These are phyloP conservation scores for Batillaria attramentaria DNA, from an alignment of 1,140 invertebrate species.

Conservation along the genomic window DNA sequence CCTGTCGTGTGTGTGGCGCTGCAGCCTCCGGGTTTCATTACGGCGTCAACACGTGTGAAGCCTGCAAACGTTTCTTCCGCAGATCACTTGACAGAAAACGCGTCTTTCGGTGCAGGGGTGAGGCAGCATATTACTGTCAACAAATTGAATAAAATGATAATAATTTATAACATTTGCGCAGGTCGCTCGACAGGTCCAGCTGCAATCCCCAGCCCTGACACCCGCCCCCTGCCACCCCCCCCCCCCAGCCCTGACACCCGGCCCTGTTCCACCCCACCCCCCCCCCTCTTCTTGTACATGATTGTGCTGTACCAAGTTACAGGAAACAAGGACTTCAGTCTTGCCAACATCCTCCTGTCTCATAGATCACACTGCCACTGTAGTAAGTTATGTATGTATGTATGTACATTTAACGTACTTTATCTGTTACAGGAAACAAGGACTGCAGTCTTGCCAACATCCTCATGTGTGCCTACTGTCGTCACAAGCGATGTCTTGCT, in stretches of 20 bases:
- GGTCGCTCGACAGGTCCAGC: not conserved
- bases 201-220: not conserved
- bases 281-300: no score
- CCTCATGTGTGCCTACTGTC: slow-evolving; percentile 62
- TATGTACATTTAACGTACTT: slow-evolving; percentile 60
- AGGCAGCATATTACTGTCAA: not conserved
- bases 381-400: not conserved
- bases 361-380: not conserved
- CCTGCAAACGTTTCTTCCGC: slow-evolving; percentile 67
- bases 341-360: not conserved
- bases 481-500: slow-evolving; percentile 62
- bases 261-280: no score
- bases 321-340: not conserved
- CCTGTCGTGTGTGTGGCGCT: slow-evolving; percentile 74
- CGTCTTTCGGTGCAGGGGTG: no score
- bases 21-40: slow-evolving; percentile 74
- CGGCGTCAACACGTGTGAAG: slow-evolving; percentile 74
- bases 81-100: not conserved
- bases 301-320: not conserved
- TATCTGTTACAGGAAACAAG: slow-evolving; percentile 60
- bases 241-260: no score
- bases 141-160: not conserved
- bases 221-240: no score
- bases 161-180: not conserved
- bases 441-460: slow-evolving; percentile 57